Evolutionary conservation across 2,888 invertebrate genomes (phyloP), one percentile per base, ranked within the genome.

Genomic region (Cosmia pyralina): DNA sequence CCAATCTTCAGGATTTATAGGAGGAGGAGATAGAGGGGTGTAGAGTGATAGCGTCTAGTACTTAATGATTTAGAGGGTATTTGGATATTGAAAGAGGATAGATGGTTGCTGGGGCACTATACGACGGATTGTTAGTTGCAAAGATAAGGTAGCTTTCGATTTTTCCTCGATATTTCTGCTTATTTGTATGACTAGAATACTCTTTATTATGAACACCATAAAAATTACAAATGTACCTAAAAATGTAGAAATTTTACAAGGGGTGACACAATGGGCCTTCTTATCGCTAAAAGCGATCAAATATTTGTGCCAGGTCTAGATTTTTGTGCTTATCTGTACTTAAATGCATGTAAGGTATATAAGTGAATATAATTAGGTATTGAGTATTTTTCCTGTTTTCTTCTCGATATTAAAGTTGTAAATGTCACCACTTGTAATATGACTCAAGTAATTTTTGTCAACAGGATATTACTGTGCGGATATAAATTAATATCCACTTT

Each of bases 1-100:
- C 77, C 59, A 71, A 75, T 73, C 81, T 75, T 59, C 38, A 65
- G 68, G 73, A 69, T 83, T 81, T 81, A 77, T 81, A 59, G 46
- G 65, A 62, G 57, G 15, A n/a, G 22, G 22, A 69, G 75, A 80
- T 72, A 78, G 59, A 3, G 13, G 60, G 78, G 72, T 72, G 72
- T 64, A 64, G 69, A 69, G 28, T 69, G 79, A 77, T 77, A 72
- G 53, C 59, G 64, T 41, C 57, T 59, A n/a, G 55, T 46, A n/a
- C n/a, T n/a, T n/a, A 60, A 69, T 81, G 63, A 82, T 77, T 79
- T 55, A 77, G 41, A 69, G 22, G 41, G 34, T 64, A 66, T 73
- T 72, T 72, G 52, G 57, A 38, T 65, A 60, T 55, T 55, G 19
- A 11, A 79, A n/a, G 72, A 65, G 34, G 72, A 77, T 60, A 10